Evolutionary conservation across 2,113 vertebrate genomes (phyloP), one percentile per base, ranked within the genome.

Genomic region (Brachyhypopomus gauderio): DNA sequence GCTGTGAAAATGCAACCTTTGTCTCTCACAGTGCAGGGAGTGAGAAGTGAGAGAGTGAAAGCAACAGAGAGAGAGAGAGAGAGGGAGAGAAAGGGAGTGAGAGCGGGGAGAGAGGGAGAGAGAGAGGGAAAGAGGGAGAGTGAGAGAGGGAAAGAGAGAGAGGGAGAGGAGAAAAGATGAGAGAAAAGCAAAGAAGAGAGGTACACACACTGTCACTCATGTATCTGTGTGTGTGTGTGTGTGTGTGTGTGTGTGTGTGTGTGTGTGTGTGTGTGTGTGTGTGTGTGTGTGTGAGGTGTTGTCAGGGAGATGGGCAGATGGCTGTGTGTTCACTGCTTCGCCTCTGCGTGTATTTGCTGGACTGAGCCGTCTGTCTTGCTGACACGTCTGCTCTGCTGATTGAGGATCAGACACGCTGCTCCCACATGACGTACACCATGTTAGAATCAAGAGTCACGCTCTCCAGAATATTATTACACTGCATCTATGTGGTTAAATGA

Each of bases 261-360:
- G 72, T 71, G 80, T 52, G 80, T 20, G 30, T 55, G 36, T 77
- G 22, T 30, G 63, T 69, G 41, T 56, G 59, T 27, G 72, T 69
- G 79, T 58, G 72, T 62, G 78, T 60, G 67, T 45, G 63, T 60
- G 73, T 41, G 80, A 83, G 67, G 62, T 83, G 81, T 78, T 83
- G 85, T 83, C 81, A 78, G 81, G 78, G 85, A 86, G 85, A 86
- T 83, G 85, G 78, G 78, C 84, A 85, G 84, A 86, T 86, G 85
- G 85, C 81, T 80, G 84, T 79, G 72, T 79, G 72, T 81, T 81
- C 66, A 81, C 64, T 55, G 63, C 63, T 59, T 75, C 72, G 72
- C 72, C 66, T 78, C 74, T 83, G 81, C 69, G 56, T 75, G 81
- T 77, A 76, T 85, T 83, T 74, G 81, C 81, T 83, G 55, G 77